Base-by-base conservation (phyloP, 2,797 vertebrate species). In the Clarias platycephalus region DNA sequence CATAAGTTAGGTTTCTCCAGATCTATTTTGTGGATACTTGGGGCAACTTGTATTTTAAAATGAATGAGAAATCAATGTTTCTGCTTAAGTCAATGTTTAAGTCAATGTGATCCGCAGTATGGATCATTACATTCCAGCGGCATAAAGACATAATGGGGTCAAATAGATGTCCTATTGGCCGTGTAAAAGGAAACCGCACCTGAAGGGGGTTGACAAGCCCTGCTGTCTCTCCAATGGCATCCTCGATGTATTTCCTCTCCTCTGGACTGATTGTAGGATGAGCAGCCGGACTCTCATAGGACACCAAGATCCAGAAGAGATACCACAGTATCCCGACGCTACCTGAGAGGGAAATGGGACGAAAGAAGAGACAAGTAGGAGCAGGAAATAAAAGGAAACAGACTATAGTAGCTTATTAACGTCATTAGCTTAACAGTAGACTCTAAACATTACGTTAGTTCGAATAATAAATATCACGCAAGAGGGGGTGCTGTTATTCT, bases 201-300 rank as follows among this genome's bases (percentile, higher is more conserved):
- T 93, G 93, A 53, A 97, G 91, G 20, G 97, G 96, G 89, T 97
- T 96, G 88, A 96, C 94, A 89, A 97, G 95, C 8, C 93, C 66
- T 0, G 91, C 86, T 1, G 92, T 91, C 86, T 96, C 96, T 9
- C 96, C 96, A 16, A 96, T 96, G 87, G 95, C 94, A 7, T 96
- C 95, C 88, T 96, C 96, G 0, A 96, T 96, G 91, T 96, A 96
- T 26, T 93, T 94, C 49, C 93, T 92, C 89, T 96, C 96, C 88
- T 96, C 94, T 1, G 94, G 92, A 0, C 94, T 91, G 91, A 96
- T 96, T 83, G 95, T 96, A 20, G 96, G 96, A 85, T 96, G 96
- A 87, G 89, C 89, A 0, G 95, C 95, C 0, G 96, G 96, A 82
- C 95, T 96, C 89, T 96, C 95, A 0, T 96, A 96, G 8, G 96